Percentiles rank a stretch among this genome's conserved stretches.
phyloP scores from a whole-genome alignment of 1,140 invertebrate species.

The Hypsibius dujardini region DNA sequence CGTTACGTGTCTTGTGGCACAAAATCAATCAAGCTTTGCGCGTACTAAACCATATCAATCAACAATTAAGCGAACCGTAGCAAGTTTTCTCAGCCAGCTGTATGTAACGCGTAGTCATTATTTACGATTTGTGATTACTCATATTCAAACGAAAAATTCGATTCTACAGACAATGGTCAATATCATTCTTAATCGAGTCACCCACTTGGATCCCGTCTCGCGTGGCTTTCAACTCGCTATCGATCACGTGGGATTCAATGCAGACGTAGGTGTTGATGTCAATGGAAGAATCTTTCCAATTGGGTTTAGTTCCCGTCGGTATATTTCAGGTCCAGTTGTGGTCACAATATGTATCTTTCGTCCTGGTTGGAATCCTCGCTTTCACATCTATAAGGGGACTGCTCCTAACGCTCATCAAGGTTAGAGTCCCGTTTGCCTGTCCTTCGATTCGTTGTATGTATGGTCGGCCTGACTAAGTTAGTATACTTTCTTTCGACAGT shows the following conservation, averaged over 20 bases:
- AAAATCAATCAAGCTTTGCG: too few species aligned
- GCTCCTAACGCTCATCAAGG: conserved; percentile 82
- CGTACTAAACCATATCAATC: too few species aligned
- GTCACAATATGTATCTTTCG: conserved; percentile 96
- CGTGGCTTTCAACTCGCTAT: conserved; percentile 88
- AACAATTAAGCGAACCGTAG: too few species aligned
- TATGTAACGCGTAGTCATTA: conserved; percentile 17
- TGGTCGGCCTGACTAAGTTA: too few species aligned
- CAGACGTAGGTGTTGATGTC: conserved; percentile 52
- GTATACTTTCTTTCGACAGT: conserved; percentile 8
- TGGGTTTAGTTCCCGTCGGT: too few species aligned
- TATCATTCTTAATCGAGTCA: conserved; percentile 95
- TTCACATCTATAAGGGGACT: conserved; percentile 91
- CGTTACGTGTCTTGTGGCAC: too few species aligned
- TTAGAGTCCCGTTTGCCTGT: background rate
- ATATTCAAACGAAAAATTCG: conserved; percentile 19
- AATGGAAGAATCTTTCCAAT: background rate
- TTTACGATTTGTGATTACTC: conserved; percentile 21
- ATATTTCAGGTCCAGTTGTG: conserved; percentile 61
- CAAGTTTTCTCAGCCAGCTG: too few species aligned
- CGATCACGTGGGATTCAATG: conserved; percentile 84
- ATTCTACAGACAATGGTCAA: conserved; percentile 72
- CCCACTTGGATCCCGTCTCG: conserved; percentile 94
- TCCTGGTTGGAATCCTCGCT: conserved; percentile 89
- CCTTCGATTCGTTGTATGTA: background rate